These are phyloP conservation scores for Huso huso DNA, from an alignment of 2,797 vertebrate species.

Conservation along the genomic window DNA sequence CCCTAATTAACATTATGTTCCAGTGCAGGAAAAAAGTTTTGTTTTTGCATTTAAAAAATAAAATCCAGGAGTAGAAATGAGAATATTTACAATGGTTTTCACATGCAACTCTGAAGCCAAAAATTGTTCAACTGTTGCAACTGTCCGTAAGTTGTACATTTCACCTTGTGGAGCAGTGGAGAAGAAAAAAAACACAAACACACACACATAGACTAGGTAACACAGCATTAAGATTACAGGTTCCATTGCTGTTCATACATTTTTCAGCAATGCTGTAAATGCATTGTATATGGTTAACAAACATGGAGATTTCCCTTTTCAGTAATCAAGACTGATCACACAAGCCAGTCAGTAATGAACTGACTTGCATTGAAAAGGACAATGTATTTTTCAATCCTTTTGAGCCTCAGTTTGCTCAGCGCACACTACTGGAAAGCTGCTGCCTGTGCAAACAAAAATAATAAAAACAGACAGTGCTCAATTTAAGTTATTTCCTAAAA, in stretches of 20 bases:
- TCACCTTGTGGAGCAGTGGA: conserved; percentile 35
- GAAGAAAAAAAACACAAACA: conserved; percentile 21
- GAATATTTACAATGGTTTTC: conserved; percentile 65
- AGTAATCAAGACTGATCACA: too few relatives aligned
- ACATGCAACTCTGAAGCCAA: conserved; percentile 66
- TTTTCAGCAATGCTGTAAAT: conserved; percentile 9
- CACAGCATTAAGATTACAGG: conserved; percentile 18
- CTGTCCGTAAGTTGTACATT: conserved; percentile 27
- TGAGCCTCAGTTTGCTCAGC: too few relatives aligned
- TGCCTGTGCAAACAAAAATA: too few relatives aligned
- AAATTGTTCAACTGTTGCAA: conserved; percentile 44
- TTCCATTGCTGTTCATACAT: conserved; percentile 33
- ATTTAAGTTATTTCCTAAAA: too few relatives aligned
- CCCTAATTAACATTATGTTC: conserved; percentile 34
- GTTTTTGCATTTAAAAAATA: conserved; percentile 51
- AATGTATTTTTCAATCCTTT: too few relatives aligned
- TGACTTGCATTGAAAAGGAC: too few relatives aligned
- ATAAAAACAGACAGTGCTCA: too few relatives aligned
- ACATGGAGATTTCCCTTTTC: too few relatives aligned
- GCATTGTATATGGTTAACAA: too few relatives aligned
- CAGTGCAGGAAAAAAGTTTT: conserved; percentile 35
- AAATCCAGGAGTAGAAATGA: conserved; percentile 60
- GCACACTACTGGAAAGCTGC: too few relatives aligned
- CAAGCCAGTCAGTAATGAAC: too few relatives aligned
- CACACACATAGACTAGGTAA: conserved; percentile 15